Evolutionary conservation across 64 coral and sea anemone genomes (phyloP).

Genomic region (Dendrophyllia cribrosa): DNA sequence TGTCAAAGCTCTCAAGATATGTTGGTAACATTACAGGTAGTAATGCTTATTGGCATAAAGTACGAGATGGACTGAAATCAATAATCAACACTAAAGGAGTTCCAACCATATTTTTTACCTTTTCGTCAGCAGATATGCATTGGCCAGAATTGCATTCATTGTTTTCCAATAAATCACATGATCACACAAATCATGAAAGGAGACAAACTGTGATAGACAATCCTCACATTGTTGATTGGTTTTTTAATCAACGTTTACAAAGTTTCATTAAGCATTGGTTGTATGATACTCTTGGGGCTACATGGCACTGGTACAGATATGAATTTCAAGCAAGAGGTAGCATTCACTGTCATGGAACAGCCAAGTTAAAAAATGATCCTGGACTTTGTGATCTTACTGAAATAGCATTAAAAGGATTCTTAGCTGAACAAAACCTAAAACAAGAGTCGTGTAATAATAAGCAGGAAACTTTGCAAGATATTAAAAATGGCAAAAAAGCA

Average conservation of each 20-base stretch:
- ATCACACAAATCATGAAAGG: not conserved
- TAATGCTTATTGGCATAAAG: conserved; percentile 43
- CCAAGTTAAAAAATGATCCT: conserved; percentile 67
- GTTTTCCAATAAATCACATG: conserved; percentile 5
- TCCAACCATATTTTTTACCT: conserved; percentile 46
- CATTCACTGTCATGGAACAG: conserved; percentile 38
- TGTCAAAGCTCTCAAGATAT: conserved; percentile 48
- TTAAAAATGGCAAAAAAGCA: conserved; percentile 41
- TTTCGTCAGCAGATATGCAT: conserved; percentile 8
- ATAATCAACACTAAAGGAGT: conserved; percentile 30
- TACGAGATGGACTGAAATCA: conserved; percentile 13
- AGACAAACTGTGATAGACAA: conserved; percentile 38
- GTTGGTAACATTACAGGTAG: conserved; percentile 32
- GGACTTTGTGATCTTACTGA: conserved; percentile 52
- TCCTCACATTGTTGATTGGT: not conserved
- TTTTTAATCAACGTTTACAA: conserved; percentile 19
- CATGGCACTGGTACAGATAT: conserved; percentile 39
- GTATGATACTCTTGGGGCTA: not conserved
- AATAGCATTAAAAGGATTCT: conserved; percentile 36
- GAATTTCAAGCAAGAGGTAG: conserved; percentile 29
- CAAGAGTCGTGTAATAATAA: not conserved
- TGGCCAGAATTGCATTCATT: too few species aligned
- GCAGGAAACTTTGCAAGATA: not conserved
- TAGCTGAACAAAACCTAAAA: conserved; percentile 40
- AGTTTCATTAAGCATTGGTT: conserved; percentile 17